Conservation (phyloP, 2,888 invertebrate genomes). For the Thalpophila matura region DNA sequence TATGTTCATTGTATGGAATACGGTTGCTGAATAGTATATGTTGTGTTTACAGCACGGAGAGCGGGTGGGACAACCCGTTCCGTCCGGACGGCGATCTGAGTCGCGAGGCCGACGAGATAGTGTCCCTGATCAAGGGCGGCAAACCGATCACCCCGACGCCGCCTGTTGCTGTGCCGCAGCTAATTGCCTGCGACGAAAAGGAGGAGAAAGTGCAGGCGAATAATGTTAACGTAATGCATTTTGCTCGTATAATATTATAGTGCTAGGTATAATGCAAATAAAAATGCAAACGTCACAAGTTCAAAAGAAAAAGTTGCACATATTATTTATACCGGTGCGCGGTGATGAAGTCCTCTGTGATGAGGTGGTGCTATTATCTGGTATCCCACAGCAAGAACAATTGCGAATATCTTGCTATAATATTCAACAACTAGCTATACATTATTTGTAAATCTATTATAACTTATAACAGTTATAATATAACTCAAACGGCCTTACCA, state of each 20-base stretch:
- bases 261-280: not conserved
- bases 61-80: constrained; percentile 99
- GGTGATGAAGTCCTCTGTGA: not conserved
- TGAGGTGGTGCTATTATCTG: no score
- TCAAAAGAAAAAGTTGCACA: not conserved
- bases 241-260: constrained; percentile 26
- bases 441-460: not conserved
- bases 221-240: constrained; percentile 80
- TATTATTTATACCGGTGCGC: not conserved
- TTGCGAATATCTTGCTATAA: not conserved
- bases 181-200: constrained; percentile 88
- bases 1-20: constrained; percentile 33
- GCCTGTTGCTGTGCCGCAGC: constrained; percentile 85
- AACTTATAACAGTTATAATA: no score
- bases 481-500: no score
- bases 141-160: constrained; percentile 95
- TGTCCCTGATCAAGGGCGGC: constrained; percentile 97
- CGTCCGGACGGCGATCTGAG: constrained; percentile 98
- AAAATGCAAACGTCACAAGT: not conserved
- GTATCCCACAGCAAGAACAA: not conserved
- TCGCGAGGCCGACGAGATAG: constrained; percentile 98
- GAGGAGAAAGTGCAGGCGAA: constrained; percentile 83
- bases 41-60: constrained; percentile 94
- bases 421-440: no score
- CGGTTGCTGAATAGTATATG: constrained; percentile 22